phyloP scores from a whole-genome alignment of 2,888 invertebrate genomes.

The Eledona agricola region DNA sequence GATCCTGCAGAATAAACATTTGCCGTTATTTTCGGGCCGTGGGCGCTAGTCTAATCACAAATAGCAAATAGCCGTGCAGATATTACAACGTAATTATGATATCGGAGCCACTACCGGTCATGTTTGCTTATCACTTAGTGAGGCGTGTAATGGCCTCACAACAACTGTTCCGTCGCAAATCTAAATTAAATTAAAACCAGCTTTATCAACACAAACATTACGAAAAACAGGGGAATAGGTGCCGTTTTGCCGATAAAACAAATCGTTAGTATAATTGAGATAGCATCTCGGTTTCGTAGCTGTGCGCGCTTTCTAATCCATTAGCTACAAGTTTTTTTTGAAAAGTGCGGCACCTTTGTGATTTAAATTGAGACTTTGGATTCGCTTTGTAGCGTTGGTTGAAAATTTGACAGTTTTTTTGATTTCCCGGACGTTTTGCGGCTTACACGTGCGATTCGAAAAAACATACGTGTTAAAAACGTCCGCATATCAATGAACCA shows the following conservation, averaged over 20 bases:
- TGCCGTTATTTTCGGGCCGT: neutral
- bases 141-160: slow-evolving; percentile 57
- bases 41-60: too few relatives aligned
- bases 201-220: slow-evolving; percentile 38
- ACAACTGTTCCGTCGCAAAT: slow-evolving; percentile 51
- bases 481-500: slow-evolving; percentile 15
- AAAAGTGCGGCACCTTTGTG: slow-evolving; percentile 5
- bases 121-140: slow-evolving; percentile 59
- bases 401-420: too few relatives aligned
- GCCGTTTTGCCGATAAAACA: slow-evolving; percentile 3
- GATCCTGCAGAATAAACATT: slow-evolving; percentile 72
- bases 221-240: slow-evolving; percentile 1
- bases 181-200: slow-evolving; percentile 43
- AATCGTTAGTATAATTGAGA: slow-evolving; percentile 8
- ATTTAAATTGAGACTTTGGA: too few relatives aligned
- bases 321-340: slow-evolving; percentile 17
- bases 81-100: slow-evolving; percentile 48
- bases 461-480: too few relatives aligned
- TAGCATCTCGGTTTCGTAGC: slow-evolving; percentile 15
- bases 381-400: too few relatives aligned
- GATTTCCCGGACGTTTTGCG: too few relatives aligned
- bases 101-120: slow-evolving; percentile 50
- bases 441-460: too few relatives aligned
- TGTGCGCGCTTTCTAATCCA: slow-evolving; percentile 23
- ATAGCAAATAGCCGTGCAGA: slow-evolving; percentile 31